Evolutionary conservation across 2,888 invertebrate genomes (phyloP).

Genomic region (Drosophila heteroneura): DNA sequence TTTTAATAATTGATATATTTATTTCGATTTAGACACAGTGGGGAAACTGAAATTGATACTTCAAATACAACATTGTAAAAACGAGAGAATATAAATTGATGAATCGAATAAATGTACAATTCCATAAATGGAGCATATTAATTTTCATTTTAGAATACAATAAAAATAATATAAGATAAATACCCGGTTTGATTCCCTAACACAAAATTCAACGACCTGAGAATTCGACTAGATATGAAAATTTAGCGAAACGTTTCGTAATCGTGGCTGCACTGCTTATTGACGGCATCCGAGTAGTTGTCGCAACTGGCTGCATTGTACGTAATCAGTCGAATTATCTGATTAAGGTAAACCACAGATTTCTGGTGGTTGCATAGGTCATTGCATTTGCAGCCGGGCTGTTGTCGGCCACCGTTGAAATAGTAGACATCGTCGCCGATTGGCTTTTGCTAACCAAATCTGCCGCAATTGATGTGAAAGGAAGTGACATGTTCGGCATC

Average conservation of each 20-base stretch:
- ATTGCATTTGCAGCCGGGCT: background rate
- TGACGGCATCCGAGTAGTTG: background rate
- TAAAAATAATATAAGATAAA: background rate
- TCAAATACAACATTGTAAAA: slow-evolving; percentile 28
- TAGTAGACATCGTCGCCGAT: background rate
- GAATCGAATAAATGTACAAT: slow-evolving; percentile 54
- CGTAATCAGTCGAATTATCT: too few relatives aligned
- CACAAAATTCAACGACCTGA: too few relatives aligned
- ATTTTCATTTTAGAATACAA: background rate
- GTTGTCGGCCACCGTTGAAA: background rate
- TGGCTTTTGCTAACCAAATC: background rate
- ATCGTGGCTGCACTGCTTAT: too few relatives aligned
- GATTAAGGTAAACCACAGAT: too few relatives aligned
- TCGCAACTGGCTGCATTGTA: too few relatives aligned
- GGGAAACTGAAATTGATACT: slow-evolving; percentile 26
- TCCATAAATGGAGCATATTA: background rate
- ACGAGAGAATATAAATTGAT: slow-evolving; percentile 14
- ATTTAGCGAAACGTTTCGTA: too few relatives aligned
- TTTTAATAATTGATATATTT: slow-evolving; percentile 24
- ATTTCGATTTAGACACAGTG: slow-evolving; percentile 22
- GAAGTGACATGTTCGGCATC: background rate
- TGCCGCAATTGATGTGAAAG: background rate
- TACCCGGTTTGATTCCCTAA: too few relatives aligned
- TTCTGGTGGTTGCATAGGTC: background rate
- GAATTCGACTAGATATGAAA: too few relatives aligned